Evolutionary conservation across 2,113 vertebrate species (phyloP), one percentile per base, ranked within the genome.

Genomic region (Sapayoa aenigma): DNA sequence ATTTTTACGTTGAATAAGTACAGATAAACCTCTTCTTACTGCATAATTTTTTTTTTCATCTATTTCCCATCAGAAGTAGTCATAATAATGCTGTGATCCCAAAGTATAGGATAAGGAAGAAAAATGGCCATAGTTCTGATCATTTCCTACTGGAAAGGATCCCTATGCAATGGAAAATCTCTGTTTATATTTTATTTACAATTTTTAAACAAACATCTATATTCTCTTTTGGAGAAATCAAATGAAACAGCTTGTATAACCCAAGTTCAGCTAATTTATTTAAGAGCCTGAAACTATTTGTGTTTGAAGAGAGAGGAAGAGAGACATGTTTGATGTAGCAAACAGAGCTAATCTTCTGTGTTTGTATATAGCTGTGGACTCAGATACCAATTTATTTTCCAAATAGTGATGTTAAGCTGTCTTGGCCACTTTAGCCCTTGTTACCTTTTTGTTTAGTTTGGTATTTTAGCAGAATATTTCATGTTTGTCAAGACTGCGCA

Each of bases 341-440:
- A 92, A 95, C 90, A 94, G 85, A 91, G 89, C 94, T 94, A 76
- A 93, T 97, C 77, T 84, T 93, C 94, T 91, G 89, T 80, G 77
- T 55, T 39, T 77, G 76, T 95, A 85, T 75, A 88, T 87, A 91
- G 92, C 92, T 95, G 58, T 73, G 59, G 74, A 76, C 33, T 75
- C 86, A 88, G 79, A 87, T 58, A 37, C 93, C 93, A 89, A 94
- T 74, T 68, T 87, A 65, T 79, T 96, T 95, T 95, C 95, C 97
- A 97, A 76, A 82, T 87, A 94, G 44, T 46, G 74, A 95, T 72
- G 67, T 71, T 85, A 78, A 72, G 37, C 80, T 94, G 75, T 93
- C 83, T 77, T 75, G 81, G 89, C 84, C 69, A 91, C 87, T 77
- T 95, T 56, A 90, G 86, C 76, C 58, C 33, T 82, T 37, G 88